Conservation (phyloP, 2,797 vertebrate genomes). For the Catamblyrhynchus diadema region DNA sequence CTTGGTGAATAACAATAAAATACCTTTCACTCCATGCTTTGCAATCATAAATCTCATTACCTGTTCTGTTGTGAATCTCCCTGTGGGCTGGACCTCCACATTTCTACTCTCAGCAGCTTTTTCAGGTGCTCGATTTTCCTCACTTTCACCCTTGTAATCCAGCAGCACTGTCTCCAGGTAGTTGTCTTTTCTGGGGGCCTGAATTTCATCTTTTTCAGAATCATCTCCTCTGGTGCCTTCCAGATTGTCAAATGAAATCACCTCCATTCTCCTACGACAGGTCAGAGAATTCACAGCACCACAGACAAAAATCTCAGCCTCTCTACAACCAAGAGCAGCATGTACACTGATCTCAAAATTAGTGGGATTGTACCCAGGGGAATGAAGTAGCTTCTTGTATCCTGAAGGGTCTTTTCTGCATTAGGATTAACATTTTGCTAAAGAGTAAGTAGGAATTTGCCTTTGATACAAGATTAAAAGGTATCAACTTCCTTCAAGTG, state of each 20-base stretch:
- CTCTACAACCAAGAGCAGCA: not conserved
- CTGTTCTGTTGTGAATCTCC: not conserved
- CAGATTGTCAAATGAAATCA: not conserved
- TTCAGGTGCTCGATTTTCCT: not conserved
- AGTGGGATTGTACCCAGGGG: not conserved
- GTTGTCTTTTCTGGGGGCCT: not conserved
- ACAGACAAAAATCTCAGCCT: not conserved
- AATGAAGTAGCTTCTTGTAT: not conserved
- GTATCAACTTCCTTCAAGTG: not conserved
- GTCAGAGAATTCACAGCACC: not conserved
- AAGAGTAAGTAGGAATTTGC: not conserved
- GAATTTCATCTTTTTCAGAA: not conserved
- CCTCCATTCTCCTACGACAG: not conserved
- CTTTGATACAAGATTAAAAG: not conserved
- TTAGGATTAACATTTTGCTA: not conserved
- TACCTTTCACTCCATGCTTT: not conserved
- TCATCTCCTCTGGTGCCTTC: not conserved
- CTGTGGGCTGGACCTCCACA: not conserved
- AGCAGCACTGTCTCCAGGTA: not conserved
- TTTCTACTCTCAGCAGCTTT: not conserved
- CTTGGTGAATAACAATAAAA: not conserved
- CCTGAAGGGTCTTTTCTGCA: not conserved
- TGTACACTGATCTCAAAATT: not conserved
- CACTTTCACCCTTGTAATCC: not conserved
- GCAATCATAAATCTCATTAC: not conserved